phyloP scores from a whole-genome alignment of 2,797 vertebrate genomes.

The Lithobates sylvaticus region DNA sequence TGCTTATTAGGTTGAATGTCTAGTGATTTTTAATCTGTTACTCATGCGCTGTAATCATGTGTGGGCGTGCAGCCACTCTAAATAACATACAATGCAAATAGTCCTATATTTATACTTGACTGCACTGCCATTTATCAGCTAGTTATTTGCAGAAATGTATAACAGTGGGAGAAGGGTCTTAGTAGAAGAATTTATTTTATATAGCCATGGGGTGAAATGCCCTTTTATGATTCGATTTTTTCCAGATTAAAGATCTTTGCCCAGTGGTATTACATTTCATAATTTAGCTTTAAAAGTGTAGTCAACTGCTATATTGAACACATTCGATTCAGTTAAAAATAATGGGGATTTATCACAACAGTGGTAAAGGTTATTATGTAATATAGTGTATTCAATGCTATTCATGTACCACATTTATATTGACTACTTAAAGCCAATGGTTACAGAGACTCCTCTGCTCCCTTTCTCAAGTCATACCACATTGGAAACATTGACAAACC shows the following conservation, averaged over 20 bases:
- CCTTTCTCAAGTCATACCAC: no score
- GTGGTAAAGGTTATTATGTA: neutral
- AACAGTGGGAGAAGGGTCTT: slow-evolving; percentile 63
- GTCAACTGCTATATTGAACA: slow-evolving; percentile 28
- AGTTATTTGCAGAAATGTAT: slow-evolving; percentile 69
- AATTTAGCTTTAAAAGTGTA: slow-evolving; percentile 66
- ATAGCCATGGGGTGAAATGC: slow-evolving; percentile 56
- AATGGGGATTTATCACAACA: neutral
- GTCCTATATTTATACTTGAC: slow-evolving; percentile 68
- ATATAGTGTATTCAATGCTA: neutral
- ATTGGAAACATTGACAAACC: neutral
- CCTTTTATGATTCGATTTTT: slow-evolving; percentile 62
- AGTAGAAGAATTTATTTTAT: slow-evolving; percentile 62
- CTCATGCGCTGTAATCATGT: slow-evolving; percentile 68
- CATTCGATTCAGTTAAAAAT: slow-evolving; percentile 8
- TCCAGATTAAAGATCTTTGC: slow-evolving; percentile 42
- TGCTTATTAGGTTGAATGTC: slow-evolving; percentile 65
- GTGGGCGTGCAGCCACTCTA: slow-evolving; percentile 68
- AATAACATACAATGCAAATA: slow-evolving; percentile 72
- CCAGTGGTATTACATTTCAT: slow-evolving; percentile 58
- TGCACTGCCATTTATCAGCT: slow-evolving; percentile 72
- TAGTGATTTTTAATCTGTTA: slow-evolving; percentile 68
- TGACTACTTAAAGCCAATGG: neutral
- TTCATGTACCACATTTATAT: neutral
- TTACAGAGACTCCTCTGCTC: neutral